These are phyloP conservation scores for Cyprinodon variegatus DNA, from an alignment of 2,113 vertebrate genomes.

Conservation along the genomic window DNA sequence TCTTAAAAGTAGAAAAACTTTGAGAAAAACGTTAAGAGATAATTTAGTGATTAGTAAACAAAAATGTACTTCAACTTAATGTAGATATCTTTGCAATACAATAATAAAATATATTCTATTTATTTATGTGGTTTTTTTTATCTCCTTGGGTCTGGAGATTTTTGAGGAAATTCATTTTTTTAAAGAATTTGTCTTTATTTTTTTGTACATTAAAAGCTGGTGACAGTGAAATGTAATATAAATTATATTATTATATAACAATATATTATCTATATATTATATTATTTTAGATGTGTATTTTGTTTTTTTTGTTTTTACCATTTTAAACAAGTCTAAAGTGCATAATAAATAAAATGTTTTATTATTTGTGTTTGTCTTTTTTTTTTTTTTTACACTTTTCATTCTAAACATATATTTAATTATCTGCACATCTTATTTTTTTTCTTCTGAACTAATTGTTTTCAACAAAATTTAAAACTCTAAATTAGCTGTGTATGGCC, in stretches of 20 bases:
- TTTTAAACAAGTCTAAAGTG: not conserved
- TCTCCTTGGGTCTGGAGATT: not conserved
- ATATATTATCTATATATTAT: not conserved
- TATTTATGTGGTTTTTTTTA: not conserved
- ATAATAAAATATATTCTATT: not conserved
- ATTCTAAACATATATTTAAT: not conserved
- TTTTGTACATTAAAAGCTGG: not conserved
- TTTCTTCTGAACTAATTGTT: not conserved
- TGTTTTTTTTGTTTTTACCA: not conserved
- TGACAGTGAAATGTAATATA: not conserved
- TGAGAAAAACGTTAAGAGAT: not conserved
- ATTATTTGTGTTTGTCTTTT: not conserved
- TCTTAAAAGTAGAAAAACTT: not conserved
- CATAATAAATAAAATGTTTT: too few relatives aligned
- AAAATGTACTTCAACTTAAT: too few relatives aligned
- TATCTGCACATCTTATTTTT: not conserved
- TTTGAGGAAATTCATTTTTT: not conserved
- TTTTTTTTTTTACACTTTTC: not conserved
- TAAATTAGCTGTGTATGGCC: not conserved
- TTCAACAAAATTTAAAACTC: not conserved
- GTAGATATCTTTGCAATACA: not conserved
- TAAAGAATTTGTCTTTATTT: not conserved
- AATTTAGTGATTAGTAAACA: not conserved
- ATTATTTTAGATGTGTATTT: not conserved
- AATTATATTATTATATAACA: not conserved